Percentiles rank a stretch among this genome's conserved stretches.
These are phyloP conservation scores for Apostichopus californicus DNA, from an alignment of 35 echinoderm and acorn worm genomes.

Conservation along the genomic window DNA sequence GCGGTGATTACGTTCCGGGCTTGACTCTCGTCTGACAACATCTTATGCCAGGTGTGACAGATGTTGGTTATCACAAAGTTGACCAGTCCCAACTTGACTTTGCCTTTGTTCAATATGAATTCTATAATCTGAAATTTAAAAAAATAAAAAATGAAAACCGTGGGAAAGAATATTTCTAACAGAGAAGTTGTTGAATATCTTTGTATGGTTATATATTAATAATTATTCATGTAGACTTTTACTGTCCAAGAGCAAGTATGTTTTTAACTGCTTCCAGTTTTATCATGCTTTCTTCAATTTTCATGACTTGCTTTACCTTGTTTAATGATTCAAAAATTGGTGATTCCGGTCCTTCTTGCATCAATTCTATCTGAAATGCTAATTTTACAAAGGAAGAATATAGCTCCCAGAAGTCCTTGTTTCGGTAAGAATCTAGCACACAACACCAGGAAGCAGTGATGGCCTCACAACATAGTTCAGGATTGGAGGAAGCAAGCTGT, in stretches of 20 bases:
- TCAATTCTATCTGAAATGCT: slow-evolving; percentile 34
- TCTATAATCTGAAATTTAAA: slow-evolving; percentile 7
- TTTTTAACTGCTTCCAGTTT: too few species aligned
- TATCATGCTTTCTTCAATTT: too few species aligned
- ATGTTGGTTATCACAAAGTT: slow-evolving; percentile 7
- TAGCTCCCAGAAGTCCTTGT: slow-evolving; percentile 25
- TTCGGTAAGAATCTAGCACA: slow-evolving; percentile 34
- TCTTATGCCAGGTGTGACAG: slow-evolving; percentile 10
- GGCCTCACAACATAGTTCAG: slow-evolving; percentile 43
- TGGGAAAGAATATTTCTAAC: too few species aligned
- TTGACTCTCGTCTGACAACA: slow-evolving; percentile 14
- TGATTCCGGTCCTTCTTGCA: slow-evolving; percentile 35
- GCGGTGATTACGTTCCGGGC: neutral
- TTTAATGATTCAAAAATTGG: slow-evolving; percentile 20
- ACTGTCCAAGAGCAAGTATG: too few species aligned
- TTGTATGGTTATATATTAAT: too few species aligned
- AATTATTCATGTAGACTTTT: too few species aligned
- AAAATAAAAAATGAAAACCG: neutral
- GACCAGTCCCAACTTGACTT: slow-evolving; percentile 24
- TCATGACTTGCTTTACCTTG: neutral
- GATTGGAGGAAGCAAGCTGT: neutral
- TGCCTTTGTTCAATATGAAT: slow-evolving; percentile 41
- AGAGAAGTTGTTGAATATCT: too few species aligned
- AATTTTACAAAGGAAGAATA: slow-evolving; percentile 38
- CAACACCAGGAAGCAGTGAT: slow-evolving; percentile 39